Evolutionary conservation across 2,888 invertebrate genomes (phyloP), one percentile per base, ranked within the genome.

Genomic region (Drosophila mayaguana): DNA sequence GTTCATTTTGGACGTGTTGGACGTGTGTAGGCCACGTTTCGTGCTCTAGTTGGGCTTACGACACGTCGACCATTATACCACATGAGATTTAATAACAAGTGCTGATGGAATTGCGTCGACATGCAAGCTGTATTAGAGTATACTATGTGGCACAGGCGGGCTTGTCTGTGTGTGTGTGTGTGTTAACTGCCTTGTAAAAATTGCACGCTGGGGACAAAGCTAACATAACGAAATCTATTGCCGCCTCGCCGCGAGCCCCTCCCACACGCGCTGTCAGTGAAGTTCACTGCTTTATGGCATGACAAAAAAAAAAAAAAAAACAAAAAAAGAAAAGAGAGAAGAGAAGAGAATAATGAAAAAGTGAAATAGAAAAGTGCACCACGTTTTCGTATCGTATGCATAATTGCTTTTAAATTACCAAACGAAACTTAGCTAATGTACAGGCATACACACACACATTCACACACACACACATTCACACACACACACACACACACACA

Each of bases 321-420:
- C 6, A 18, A 61, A 38, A 2, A 0, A 38, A 32, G 11, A 32
- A 34, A 14, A 50, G 6, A 2, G 2, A 53, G 22, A n/a, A n/a
- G n/a, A n/a, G 7, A 28, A 28, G 28, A 28, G 28, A 40, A 18
- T 22, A 54, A 34, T 34, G 53, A 53, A 53, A 42, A 42, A 55
- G 53, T 53, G 42, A 43, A 43, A 56, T 32, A 56, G 42, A 16
- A 46, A 46, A 76, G 54, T 51, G 63, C 62, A 63, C 63, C 64
- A 25, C 59, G 64, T 11, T 63, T 70, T 65, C 53, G 57, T 55
- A 71, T 81, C 69, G 63, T 72, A 75, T 72, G 80, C 83, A 85
- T 82, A 85, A 81, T 81, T 85, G 81, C 69, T 82, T 81, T 85
- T 81, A 79, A 81, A 81, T 85, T 75, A 79, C 75, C 75, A 62